Percentiles rank a stretch among this genome's conserved stretches.
Conservation (phyloP, 1,140 invertebrate genomes). For the Periplaneta americana region DNA sequence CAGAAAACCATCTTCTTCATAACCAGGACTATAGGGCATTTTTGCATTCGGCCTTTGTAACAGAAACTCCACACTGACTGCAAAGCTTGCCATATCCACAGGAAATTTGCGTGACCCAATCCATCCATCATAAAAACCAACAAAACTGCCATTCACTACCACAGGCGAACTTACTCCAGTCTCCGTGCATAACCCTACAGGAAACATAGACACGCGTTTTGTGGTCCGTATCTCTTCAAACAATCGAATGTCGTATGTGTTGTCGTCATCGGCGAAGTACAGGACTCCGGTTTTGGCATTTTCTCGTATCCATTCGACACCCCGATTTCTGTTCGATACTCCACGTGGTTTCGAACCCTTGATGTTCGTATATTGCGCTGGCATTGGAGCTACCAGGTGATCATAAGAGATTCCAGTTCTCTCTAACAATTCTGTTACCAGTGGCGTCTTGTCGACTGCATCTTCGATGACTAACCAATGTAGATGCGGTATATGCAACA, state of each 20-base stretch:
- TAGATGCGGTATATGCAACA: constrained; percentile 79
- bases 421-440: constrained; percentile 60
- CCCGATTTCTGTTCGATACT: constrained; percentile 87
- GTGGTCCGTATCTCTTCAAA: constrained; percentile 82
- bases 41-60: no score
- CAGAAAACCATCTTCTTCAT: no score
- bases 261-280: constrained; percentile 98
- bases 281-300: constrained; percentile 75
- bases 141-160: constrained; percentile 58
- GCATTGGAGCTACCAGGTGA: constrained; percentile 69
- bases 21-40: no score
- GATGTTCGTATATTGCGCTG: no score
- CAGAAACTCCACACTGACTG: no score
- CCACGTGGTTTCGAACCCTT: constrained; percentile 83
- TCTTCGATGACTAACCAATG: constrained; percentile 94
- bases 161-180: constrained; percentile 67
- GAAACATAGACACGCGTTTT: constrained; percentile 81
- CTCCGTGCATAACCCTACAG: constrained; percentile 76
- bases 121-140: constrained; percentile 80
- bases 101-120: constrained; percentile 77
- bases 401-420: constrained; percentile 61
- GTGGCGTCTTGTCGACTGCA: constrained; percentile 49
- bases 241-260: no score
- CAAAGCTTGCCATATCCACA: constrained; percentile 92
- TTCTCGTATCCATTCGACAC: constrained; percentile 75